Evolutionary conservation across 2,888 invertebrate species (phyloP), one percentile per base, ranked within the genome.

Genomic region (Microctonus aethiopoides): DNA sequence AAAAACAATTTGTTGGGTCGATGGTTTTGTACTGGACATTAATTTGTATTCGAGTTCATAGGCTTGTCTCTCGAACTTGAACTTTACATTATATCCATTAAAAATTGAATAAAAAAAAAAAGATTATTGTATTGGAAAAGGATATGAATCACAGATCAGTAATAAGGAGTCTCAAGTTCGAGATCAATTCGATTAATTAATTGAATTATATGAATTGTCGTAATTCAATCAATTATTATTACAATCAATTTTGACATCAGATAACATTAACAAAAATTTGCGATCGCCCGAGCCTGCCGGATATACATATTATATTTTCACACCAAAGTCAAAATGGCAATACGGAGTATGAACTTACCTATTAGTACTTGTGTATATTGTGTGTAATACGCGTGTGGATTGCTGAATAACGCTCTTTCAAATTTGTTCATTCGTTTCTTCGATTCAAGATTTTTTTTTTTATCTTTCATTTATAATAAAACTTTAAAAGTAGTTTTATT

Each of bases 251-350:
- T 54, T 54, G 24, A 13, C 54, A 26, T 26, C n/a, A 11, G 20
- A n/a, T 51, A 29, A 65, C 56, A 26, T 54, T 22, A 24, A 65
- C 20, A 24, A 57, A 69, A 65, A 60, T 69, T 36, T 56, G 68
- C 68, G 72, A 72, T 73, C 72, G 70, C 71, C 72, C 59, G 67
- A 60, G 71, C 46, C 78, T 77, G 76, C 74, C 84, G 80, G 80
- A 82, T 79, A 66, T 73, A 70, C 68, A 80, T 82, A 80, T 80
- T 66, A 79, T 81, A 79, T 83, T 83, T 73, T 84, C 84, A 86
- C 86, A 86, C 83, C 86, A 81, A 86, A 85, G 83, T 86, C 85
- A 84, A 86, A 86, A 86, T 86, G 86, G 86, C 86, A 86, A 85
- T 86, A 85, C 85, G 84, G 85, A 85, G 85, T 86, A 86, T 83